Evolutionary conservation across 2,797 vertebrate species (phyloP), one percentile per base, ranked within the genome.

Genomic region (Gymnothorax reevesii): DNA sequence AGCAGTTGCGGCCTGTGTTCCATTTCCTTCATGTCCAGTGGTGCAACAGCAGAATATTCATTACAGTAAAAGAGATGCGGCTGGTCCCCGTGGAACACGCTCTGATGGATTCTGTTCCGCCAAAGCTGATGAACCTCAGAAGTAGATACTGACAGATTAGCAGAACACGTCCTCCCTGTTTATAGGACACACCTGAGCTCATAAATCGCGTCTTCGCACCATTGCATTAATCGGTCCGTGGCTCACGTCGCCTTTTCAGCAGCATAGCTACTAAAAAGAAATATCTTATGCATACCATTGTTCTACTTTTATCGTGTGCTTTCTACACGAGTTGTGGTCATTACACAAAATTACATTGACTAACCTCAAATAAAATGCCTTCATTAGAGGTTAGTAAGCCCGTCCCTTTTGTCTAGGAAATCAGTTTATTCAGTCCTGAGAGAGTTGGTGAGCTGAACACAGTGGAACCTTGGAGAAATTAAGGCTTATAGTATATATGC

Each of bases 171-270:
- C 57, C 73, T 75, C 13, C 7, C 22, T 33, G 80, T 83, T 83
- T 79, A 79, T 54, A 83, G 52, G 55, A 83, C 80, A 25, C n/a
- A 83, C n/a, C 80, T 83, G 54, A 83, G 57, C 54, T 57, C 80
- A 22, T 83, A 7, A 57, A 83, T 83, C 54, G 25, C 10, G 80
- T 8, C 4, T 82, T 82, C 55, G 25, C 33, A 42, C 52, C 22
- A 57, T 57, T 10, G 4, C 80, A 27, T 83, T 27, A 57, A 59
- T 57, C 10, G 55, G 25, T 25, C 33, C 80, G 2, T 55, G 42
- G 77, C 33, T 80, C n/a, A 17, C 80, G n/a, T 25, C 12, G 15
- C 80, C 25, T 59, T 83, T 83, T 83, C 55, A 83, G 15, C 33
- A 83, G 80, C 25, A 10, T 59, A 25, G 54, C 80, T 54, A 42